Evolutionary conservation across 2,113 vertebrate species (phyloP), one percentile per base, ranked within the genome.

Genomic region (Lepisosteus oculatus): DNA sequence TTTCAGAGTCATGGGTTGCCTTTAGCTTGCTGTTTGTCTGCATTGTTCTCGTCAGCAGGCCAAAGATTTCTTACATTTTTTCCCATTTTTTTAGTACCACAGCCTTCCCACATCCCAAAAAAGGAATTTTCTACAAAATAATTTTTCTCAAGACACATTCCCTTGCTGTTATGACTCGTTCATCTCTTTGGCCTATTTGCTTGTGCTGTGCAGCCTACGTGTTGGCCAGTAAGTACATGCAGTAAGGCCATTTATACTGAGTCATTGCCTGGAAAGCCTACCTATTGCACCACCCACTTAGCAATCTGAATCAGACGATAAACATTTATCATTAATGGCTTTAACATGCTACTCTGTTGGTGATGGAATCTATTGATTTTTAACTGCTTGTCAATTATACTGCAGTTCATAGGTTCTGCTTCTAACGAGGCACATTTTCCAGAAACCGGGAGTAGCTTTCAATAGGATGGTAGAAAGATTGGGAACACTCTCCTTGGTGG

Each of bases 191-290:
- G 42, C 62, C 6, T 67, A 51, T 65, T 4, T n/a, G 7, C 59
- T 55, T 57, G 6, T 62, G 29, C 43, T 67, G n/a, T 70, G 67
- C 62, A 51, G 66, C 65, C 12, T 67, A 51, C 44, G 8, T 29
- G 47, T 51, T 51, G 47, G 47, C 47, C 9, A 51, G 9, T 51
- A 51, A 6, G 15, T 51, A 55, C 6, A 70, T 56, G 13, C 67
- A 65, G 54, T n/a, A 29, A 47, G 59, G 61, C 9, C 56, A 12
- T 65, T n/a, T 72, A 75, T 44, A 78, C 79, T 77, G 75, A 87
- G 80, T 81, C 83, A 83, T 72, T 80, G 78, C 68, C 69, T 67
- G 73, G 70, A 78, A 73, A 70, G 71, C 45, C 47, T 65, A 7
- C 65, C 12, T 73, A 55, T 78, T 76, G 54, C 61, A 29, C 61